Evolutionary conservation across 2,888 invertebrate species (phyloP), one percentile per base, ranked within the genome.

Genomic region (Pandemis corylana): DNA sequence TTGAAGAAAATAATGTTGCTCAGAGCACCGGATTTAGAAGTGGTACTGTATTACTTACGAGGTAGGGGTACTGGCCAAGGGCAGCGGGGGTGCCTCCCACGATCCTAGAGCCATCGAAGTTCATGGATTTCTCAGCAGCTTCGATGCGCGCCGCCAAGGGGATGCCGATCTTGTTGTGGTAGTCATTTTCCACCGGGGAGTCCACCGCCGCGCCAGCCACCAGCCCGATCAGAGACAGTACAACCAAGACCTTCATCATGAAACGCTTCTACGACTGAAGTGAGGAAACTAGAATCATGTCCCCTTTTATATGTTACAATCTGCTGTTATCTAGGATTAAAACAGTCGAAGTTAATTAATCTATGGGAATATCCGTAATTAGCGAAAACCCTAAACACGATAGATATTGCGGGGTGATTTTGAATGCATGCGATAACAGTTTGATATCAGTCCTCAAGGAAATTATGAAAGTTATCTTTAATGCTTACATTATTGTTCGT

Each of bases 161-260:
- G n/a, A 78, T 76, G 36, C 78, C 78, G 28, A 78, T 53, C 5
- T 63, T 61, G 12, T 70, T 71, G 66, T 78, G 78, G 75, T 75
- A 75, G 66, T 75, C 66, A 56, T 56, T 56, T 9, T 56, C 56
- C 15, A 56, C 56, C 7, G 56, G 56, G 4, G 56, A 20, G 2
- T 56, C 56, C 20, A 56, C 15, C n/a, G n/a, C 51, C n/a, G 51
- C 51, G 5, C 51, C 51, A 1, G 51, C 51, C 51, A 51, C n/a
- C 51, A 51, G 51, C 0, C 51, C n/a, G 51, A 51, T 51, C 51
- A 51, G 51, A 12, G 51, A 51, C 51, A 51, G n/a, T 7, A n/a
- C 51, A 51, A 51, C 12, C 51, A 51, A n/a, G 51, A 51, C 51
- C 51, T 51, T 51, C 51, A 51, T 51, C 6, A 51, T 51, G 51